Base-by-base conservation (phyloP, 2,888 invertebrate genomes). In the Onthophagus sagittarius region DNA sequence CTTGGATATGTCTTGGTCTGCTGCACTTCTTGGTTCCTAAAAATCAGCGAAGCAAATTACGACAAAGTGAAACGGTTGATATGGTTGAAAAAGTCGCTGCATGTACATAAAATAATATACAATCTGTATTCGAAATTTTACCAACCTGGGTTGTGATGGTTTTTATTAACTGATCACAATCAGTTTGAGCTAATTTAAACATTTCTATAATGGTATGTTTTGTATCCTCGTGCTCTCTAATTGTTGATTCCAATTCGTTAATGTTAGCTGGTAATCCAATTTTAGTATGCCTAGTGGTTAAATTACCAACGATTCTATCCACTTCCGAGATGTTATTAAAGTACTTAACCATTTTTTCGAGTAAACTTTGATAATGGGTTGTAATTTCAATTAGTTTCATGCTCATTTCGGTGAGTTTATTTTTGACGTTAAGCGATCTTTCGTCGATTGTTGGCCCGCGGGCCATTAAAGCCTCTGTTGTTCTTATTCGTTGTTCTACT, bases 291-390 rank as follows among this genome's bases (percentile, higher is more conserved):
- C 88, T 86, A 65, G 83, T 81, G 80, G 91, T 90, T 75, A 89
- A 87, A 69, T 86, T 86, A 76, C 89, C 89, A 76, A 91, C 89
- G 77, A 88, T 88, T 76, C 87, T 88, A 76, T 92, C 91, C 78
- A 92, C 82, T 83, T 91, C 87, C 62, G 85, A 85, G 73, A 93
- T 84, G 80, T 90, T 91, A 78, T 90, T 90, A 84, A 93, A 92
- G 84, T 93, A 92, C 70, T 89, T 88, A 75, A 92, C 88, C 70
- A 93, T 85, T 85, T 91, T 80, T 82, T 92, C 91, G 70, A 93
- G 83, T 70, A 95, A 85, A 15, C 89, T 88, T 81, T 91, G 90
- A 81, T 94, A 94, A 79, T 94, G 92, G 11, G 90, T 89, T 64
- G 91, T 88, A 73, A 92, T 89, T 74, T 89, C 88, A 79, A 91